These are phyloP conservation scores for Sinelater perroti DNA, from an alignment of 2,888 invertebrate genomes.

Conservation along the genomic window DNA sequence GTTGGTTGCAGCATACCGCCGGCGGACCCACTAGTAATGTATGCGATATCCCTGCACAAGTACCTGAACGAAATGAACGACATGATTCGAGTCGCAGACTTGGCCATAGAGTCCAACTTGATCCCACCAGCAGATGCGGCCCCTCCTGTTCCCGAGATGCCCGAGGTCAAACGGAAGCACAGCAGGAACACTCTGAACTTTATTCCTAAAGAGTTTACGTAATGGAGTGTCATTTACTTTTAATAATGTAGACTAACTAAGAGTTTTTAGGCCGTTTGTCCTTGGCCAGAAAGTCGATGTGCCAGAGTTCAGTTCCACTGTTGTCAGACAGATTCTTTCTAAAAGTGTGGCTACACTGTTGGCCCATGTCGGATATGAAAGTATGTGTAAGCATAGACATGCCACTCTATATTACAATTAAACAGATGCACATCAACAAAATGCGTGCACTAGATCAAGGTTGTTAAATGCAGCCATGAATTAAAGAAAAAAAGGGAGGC, in stretches of 20 bases:
- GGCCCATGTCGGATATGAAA: constrained; percentile 66
- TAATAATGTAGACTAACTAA: constrained; percentile 2
- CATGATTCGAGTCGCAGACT: constrained; percentile 53
- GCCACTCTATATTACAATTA: too few relatives aligned
- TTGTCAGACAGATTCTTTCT: constrained; percentile 57
- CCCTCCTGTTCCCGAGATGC: constrained; percentile 52
- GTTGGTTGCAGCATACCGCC: constrained; percentile 48
- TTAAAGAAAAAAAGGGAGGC: too few relatives aligned
- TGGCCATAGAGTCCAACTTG: constrained; percentile 52
- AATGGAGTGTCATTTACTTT: too few relatives aligned
- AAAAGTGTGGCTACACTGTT: constrained; percentile 63
- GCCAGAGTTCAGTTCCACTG: constrained; percentile 53
- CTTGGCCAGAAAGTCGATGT: constrained; percentile 49
- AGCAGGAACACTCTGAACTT: constrained; percentile 52
- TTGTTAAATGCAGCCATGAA: too few relatives aligned
- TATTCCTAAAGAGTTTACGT: constrained; percentile 52
- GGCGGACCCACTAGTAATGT: constrained; percentile 54
- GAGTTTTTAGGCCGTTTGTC: constrained; percentile 45
- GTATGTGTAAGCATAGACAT: too few relatives aligned
- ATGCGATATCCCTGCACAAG: constrained; percentile 56
- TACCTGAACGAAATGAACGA: constrained; percentile 54
- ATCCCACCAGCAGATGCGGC: constrained; percentile 53
- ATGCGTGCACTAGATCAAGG: too few relatives aligned
- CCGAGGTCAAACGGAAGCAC: constrained; percentile 47
- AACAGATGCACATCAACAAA: too few relatives aligned